These are phyloP conservation scores for Panurus biarmicus DNA, from an alignment of 2,113 vertebrate genomes.

Conservation along the genomic window DNA sequence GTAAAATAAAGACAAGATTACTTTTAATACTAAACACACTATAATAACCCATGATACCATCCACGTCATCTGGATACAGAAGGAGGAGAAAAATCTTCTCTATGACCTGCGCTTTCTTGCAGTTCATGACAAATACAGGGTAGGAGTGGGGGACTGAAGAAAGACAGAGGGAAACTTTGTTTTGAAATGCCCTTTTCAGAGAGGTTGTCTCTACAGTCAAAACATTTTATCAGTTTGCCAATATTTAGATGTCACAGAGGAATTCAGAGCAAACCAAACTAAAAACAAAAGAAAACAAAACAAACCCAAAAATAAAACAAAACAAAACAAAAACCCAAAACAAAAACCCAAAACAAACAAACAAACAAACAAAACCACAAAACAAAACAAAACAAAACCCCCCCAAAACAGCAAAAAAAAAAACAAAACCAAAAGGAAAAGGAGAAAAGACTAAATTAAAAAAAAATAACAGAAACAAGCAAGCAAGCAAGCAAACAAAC, in stretches of 20 bases:
- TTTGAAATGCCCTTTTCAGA: background rate
- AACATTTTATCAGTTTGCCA: background rate
- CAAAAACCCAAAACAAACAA: too few species aligned
- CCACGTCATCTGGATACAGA: background rate
- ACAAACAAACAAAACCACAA: too few species aligned
- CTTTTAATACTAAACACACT: background rate
- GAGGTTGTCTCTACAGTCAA: background rate
- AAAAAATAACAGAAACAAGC: fast-evolving
- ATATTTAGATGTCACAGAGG: background rate
- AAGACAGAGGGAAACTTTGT: background rate
- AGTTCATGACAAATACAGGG: background rate
- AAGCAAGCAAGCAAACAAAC: background rate
- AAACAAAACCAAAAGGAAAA: fast-evolving
- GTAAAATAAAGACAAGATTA: background rate
- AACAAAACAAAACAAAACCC: too few species aligned
- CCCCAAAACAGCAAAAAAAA: too few species aligned
- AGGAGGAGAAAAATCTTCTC: background rate
- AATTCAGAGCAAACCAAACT: background rate
- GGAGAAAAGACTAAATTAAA: background rate
- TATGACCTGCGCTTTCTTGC: background rate
- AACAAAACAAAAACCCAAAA: too few species aligned
- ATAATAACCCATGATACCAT: background rate
- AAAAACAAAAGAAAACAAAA: background rate
- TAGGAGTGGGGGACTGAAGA: background rate
- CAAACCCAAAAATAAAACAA: too few species aligned